phyloP scores from a whole-genome alignment of 2,113 vertebrate species.

The Recurvirostra avosetta region DNA sequence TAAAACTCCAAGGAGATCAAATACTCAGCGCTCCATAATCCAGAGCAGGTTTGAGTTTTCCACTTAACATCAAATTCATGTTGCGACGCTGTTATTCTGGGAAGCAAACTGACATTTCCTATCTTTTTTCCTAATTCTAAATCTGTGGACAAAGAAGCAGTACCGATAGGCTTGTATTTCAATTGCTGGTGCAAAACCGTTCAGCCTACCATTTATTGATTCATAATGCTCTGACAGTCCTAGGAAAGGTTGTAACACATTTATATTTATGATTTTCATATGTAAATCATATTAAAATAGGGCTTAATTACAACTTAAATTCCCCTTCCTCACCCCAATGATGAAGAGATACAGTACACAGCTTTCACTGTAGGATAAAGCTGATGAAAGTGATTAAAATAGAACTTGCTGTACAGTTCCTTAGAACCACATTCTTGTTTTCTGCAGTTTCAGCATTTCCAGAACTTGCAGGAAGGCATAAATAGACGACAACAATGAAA shows the following conservation, averaged over 20 bases:
- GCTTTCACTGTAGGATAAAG: slow-evolving; percentile 24
- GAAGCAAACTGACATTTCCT: neutral
- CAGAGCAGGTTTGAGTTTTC: neutral
- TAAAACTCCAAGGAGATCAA: neutral
- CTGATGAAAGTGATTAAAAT: slow-evolving; percentile 40
- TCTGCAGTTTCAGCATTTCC: slow-evolving; percentile 67
- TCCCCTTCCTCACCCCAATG: neutral
- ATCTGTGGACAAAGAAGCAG: neutral
- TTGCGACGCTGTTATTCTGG: neutral
- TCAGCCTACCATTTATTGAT: neutral
- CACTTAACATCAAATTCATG: neutral
- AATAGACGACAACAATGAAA: slow-evolving; percentile 65
- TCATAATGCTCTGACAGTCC: neutral
- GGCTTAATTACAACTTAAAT: neutral
- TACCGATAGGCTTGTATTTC: neutral
- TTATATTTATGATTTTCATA: neutral
- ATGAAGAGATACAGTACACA: neutral
- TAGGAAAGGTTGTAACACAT: neutral
- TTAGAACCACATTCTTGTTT: slow-evolving; percentile 24
- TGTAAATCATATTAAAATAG: neutral
- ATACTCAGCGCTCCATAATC: neutral
- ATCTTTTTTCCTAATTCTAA: neutral
- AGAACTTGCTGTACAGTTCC: slow-evolving; percentile 49
- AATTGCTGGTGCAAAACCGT: neutral
- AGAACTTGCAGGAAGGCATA: slow-evolving; percentile 65